phyloP scores from a whole-genome alignment of 2,888 invertebrate genomes.

The Liposcelis brunnea region DNA sequence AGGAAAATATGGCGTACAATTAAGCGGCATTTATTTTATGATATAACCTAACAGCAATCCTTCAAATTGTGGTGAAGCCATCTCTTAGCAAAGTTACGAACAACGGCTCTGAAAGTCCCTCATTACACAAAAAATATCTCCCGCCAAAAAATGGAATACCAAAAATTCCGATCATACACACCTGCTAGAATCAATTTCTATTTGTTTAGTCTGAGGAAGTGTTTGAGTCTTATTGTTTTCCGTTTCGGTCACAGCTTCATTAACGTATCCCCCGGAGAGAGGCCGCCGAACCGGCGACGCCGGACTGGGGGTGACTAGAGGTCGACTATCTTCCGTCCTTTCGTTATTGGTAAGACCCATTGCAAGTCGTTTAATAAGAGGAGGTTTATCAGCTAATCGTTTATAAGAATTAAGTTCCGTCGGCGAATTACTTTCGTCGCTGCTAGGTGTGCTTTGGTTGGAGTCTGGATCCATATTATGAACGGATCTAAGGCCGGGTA shows the following conservation, averaged over 20 bases:
- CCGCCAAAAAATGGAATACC: too few species aligned
- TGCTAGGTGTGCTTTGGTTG: conserved; percentile 24
- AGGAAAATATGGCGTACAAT: too few species aligned
- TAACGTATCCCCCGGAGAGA: conserved; percentile 60
- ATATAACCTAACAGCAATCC: too few species aligned
- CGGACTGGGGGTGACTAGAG: conserved; percentile 3
- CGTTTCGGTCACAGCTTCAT: conserved; percentile 55
- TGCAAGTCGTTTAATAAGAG: conserved; percentile 50
- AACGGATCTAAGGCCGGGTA: conserved; percentile 46
- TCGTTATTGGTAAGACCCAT: conserved; percentile 45
- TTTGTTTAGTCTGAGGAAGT: too few species aligned
- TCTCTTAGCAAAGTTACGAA: too few species aligned
- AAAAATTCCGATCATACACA: too few species aligned
- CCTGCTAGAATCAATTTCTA: too few species aligned
- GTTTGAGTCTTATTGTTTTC: conserved; percentile 23
- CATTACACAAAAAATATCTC: too few species aligned
- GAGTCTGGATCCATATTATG: conserved; percentile 29
- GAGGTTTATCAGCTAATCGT: conserved; percentile 63
- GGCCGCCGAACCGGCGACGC: conserved; percentile 33
- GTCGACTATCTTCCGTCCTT: conserved; percentile 21
- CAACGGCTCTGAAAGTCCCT: too few species aligned
- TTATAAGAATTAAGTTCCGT: conserved; percentile 75
- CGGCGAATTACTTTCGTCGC: conserved; percentile 75
- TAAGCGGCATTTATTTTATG: too few species aligned
- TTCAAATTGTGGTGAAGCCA: too few species aligned